Conservation (phyloP, 2,888 invertebrate species). For the Drosophila neotestacea region DNA sequence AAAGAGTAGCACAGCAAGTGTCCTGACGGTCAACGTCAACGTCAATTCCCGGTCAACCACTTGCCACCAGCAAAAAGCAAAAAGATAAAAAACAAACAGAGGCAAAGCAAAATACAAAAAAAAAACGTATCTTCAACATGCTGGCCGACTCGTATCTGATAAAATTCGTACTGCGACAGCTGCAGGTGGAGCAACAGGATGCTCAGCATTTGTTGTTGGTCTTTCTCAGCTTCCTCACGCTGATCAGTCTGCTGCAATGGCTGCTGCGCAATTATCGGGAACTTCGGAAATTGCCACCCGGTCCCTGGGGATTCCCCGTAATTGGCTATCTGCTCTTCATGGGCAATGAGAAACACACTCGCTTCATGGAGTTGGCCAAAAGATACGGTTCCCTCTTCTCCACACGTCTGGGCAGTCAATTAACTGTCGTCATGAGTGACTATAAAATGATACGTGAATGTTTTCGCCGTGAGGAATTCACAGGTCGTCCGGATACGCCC, state of each 20-base stretch:
- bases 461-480: constrained; percentile 94
- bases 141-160: constrained; percentile 82
- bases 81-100: background rate
- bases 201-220: constrained; percentile 83
- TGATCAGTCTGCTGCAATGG: constrained; percentile 84
- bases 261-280: constrained; percentile 82
- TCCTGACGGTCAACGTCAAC: background rate
- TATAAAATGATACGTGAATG: constrained; percentile 94
- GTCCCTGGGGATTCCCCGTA: constrained; percentile 94
- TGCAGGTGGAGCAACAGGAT: constrained; percentile 78
- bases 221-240: constrained; percentile 78
- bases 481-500: constrained; percentile 94
- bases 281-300: constrained; percentile 90
- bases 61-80: background rate
- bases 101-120: background rate
- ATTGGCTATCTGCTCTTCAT: constrained; percentile 94
- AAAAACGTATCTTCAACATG: constrained; percentile 30
- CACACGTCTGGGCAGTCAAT: constrained; percentile 92
- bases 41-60: background rate
- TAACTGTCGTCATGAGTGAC: constrained; percentile 94
- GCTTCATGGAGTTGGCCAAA: constrained; percentile 91
- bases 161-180: constrained; percentile 81
- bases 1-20: background rate
- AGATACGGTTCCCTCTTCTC: constrained; percentile 94
- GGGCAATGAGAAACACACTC: constrained; percentile 90